Evolutionary conservation across 1,140 invertebrate genomes (phyloP).

Genomic region (Holcopasites calliopsidis): DNA sequence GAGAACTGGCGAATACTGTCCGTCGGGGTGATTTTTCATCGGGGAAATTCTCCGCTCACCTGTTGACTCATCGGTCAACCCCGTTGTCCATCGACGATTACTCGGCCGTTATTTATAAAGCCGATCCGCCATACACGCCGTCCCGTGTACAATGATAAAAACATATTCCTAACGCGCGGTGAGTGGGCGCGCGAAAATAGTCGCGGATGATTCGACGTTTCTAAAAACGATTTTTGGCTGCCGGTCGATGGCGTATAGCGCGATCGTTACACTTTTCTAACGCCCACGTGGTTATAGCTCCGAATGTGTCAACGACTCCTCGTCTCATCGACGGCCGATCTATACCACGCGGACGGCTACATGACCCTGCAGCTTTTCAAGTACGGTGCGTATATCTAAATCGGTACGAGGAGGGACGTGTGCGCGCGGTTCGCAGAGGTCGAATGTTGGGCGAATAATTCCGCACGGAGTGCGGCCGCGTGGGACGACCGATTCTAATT

Average conservation of each 20-base stretch:
- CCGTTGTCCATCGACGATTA: neutral
- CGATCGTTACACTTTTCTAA: constrained; percentile 19
- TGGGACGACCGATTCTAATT: constrained; percentile 26
- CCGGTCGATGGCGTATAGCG: neutral
- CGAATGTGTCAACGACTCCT: constrained; percentile 43
- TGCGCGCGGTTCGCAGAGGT: constrained; percentile 25
- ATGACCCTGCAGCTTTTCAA: constrained; percentile 51
- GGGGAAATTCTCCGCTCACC: neutral
- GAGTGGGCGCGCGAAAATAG: constrained; percentile 33
- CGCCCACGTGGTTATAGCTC: neutral
- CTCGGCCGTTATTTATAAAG: neutral
- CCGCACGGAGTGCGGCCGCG: neutral
- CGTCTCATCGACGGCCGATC: constrained; percentile 45
- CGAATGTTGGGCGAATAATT: constrained; percentile 31
- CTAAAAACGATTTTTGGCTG: constrained; percentile 34
- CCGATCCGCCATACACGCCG: neutral
- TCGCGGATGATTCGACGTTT: constrained; percentile 28
- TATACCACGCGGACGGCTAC: constrained; percentile 8
- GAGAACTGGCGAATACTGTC: neutral
- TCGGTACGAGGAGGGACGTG: constrained; percentile 26
- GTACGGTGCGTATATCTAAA: constrained; percentile 55
- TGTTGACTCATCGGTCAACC: constrained; percentile 13
- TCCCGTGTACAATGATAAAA: neutral
- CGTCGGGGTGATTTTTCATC: neutral
- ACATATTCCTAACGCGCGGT: neutral